Evolutionary conservation across 1,140 invertebrate species (phyloP).

Genomic region (Sinella curviseta): DNA sequence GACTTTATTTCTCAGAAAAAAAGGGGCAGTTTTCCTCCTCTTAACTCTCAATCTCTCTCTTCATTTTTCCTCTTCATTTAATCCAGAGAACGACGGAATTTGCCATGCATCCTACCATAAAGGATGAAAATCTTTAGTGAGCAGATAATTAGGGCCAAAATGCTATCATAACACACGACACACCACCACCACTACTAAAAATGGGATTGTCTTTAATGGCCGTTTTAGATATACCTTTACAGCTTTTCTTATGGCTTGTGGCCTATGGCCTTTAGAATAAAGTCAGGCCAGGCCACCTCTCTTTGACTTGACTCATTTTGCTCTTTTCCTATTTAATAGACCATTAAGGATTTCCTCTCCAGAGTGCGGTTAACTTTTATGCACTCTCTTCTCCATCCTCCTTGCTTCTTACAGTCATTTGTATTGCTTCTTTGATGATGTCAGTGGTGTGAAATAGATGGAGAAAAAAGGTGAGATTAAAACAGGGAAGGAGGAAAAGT

Average conservation of each 20-base stretch:
- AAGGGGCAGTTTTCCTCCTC: neutral
- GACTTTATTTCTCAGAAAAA: too few species aligned
- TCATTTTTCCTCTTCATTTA: conserved; percentile 24
- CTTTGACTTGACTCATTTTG: too few species aligned
- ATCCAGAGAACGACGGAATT: neutral
- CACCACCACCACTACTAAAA: neutral
- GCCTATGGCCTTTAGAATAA: neutral
- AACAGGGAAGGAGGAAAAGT: neutral
- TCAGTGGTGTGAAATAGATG: neutral
- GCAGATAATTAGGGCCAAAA: conserved; percentile 20
- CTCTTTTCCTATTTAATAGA: conserved; percentile 10
- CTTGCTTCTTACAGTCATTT: neutral
- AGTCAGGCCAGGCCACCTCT: neutral
- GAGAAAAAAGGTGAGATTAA: neutral
- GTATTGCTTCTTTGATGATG: neutral
- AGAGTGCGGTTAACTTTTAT: conserved; percentile 14
- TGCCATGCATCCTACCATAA: neutral
- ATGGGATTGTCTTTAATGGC: conserved; percentile 3
- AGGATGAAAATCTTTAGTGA: conserved; percentile 4
- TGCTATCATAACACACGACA: neutral
- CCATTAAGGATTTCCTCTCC: conserved; percentile 8
- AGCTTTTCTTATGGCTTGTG: neutral
- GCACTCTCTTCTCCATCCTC: neutral
- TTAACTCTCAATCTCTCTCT: conserved; percentile 15
- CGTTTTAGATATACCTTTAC: neutral